Evolutionary conservation across 2,888 invertebrate species (phyloP), one percentile per base, ranked within the genome.

Genomic region (Glyphotaelius pellucidus): DNA sequence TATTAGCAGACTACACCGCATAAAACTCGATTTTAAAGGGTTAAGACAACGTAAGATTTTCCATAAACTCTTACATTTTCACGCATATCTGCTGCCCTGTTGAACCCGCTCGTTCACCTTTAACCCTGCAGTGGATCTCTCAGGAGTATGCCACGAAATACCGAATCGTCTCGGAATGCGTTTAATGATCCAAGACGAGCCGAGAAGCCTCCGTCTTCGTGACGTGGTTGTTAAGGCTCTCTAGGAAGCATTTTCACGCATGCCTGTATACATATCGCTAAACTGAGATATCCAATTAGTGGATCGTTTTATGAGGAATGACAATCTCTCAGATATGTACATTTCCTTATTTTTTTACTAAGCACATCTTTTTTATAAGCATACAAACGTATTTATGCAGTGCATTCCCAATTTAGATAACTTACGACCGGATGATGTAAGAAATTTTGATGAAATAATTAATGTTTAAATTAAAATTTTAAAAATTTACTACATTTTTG

Each of bases 121-220:
- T 5, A 19, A 52, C 52, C 14, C 19, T 5, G 0, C 67, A 67
- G 14, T 67, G 5, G 67, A 25, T 15, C 67, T 67, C 67, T 67
- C 7, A 67, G 67, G 67, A 52, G 14, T 15, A 52, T 19, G 52
- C 52, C 3, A 9, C 25, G 67, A 67, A 25, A 67, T 67, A 67
- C 7, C 19, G 67, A 67, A 67, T 25, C 15, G 67, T 67, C 67
- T 67, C 67, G 67, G 67, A 67, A 67, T 85, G 35, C 30, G 38
- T 85, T 42, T 30, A 85, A 85, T 85, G 85, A 42, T 85, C 85
- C 85, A n/a, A 25, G 85, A 85, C 15, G 83, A 32, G 25, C 25
- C 67, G 25, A 67, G 67, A 25, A 67, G 67, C 25, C 67, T 19
- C 25, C 19, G 25, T 67, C 25, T 67, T 47, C 2, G 15, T 47